Evolutionary conservation across 2,888 invertebrate genomes (phyloP), one percentile per base, ranked within the genome.

Genomic region (Camponotus fellah): DNA sequence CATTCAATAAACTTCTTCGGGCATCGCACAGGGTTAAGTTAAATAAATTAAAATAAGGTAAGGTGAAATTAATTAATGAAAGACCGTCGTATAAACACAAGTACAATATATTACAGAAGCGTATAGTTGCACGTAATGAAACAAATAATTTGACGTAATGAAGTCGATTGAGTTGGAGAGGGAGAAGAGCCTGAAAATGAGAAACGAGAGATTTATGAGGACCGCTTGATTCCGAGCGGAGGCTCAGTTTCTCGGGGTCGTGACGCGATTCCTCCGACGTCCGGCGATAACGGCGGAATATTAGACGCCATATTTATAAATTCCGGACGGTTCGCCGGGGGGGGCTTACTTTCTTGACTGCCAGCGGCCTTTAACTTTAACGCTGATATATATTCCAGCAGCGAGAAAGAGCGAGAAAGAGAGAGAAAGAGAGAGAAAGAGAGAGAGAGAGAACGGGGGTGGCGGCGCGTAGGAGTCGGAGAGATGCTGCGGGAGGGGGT

Each of bases 341-440:
- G 86, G 82, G 87, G 89, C 89, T 91, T 88, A 90, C 85, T 90
- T 91, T 90, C 91, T 89, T 89, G 90, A 88, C 85, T 85, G 85
- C 90, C 84, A 83, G 89, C 90, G 88, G 91, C 91, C 92, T 92
- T 93, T 92, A 92, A 92, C 93, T 92, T 93, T 93, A 94, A 94
- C 92, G 89, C 92, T 93, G 94, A 94, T 94, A 94, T 94, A 94
- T 94, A 92, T 93, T 91, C 92, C 87, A 69, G 64, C 46, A n/a
- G 75, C 74, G 46, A 46, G 14, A 46, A 14, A 14, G 17, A 14
- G 46, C 3, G 49, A 49, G 75, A 58, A 66, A 14, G 46, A 14
- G 49, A 49, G 75, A 58, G n/a, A n/a, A n/a, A n/a, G n/a, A n/a
- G n/a, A n/a, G n/a, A n/a, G n/a, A n/a, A n/a, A n/a, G n/a, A n/a